Percentiles rank a stretch among this genome's conserved stretches.
Conservation (phyloP, 37 sponge, comb jelly and placozoan genomes). For the Aphrocallistes beatrix region DNA sequence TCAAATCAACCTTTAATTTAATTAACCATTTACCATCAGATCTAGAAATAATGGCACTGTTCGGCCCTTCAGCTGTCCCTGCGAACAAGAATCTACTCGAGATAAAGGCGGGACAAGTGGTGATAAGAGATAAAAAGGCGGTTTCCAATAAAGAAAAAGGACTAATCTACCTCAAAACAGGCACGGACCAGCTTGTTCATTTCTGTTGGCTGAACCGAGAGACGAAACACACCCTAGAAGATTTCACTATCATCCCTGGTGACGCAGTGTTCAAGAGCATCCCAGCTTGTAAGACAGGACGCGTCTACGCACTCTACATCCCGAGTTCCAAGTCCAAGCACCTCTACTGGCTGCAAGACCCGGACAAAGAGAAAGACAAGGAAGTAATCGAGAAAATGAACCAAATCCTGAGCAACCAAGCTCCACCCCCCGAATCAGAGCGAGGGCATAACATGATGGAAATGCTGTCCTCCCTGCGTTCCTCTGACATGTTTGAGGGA, state of each 20-base stretch:
- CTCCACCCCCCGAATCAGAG: neutral
- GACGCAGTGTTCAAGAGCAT: conserved; percentile 13
- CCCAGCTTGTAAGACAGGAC: neutral
- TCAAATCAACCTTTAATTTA: no score
- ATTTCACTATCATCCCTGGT: neutral
- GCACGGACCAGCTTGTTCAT: neutral
- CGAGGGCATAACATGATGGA: conserved; percentile 8
- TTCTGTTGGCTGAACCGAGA: conserved; percentile 7
- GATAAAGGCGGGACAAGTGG: neutral
- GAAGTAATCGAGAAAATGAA: neutral
- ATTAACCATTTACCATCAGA: no score
- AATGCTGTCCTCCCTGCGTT: conserved; percentile 8
- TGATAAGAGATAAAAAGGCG: neutral
- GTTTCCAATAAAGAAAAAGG: neutral
- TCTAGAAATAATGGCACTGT: neutral
- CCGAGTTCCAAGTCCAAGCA: neutral
- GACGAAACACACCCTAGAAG: neutral
- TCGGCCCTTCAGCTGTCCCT: neutral
- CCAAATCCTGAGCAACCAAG: neutral
- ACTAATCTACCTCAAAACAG: conserved; percentile 3
- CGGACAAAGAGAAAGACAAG: neutral
- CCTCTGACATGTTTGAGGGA: conserved; percentile 2
- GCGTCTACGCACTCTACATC: neutral
- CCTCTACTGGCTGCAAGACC: neutral
- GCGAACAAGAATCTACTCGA: neutral